Base-by-base conservation (phyloP, 1,140 invertebrate genomes). In the Mamestra configurata region DNA sequence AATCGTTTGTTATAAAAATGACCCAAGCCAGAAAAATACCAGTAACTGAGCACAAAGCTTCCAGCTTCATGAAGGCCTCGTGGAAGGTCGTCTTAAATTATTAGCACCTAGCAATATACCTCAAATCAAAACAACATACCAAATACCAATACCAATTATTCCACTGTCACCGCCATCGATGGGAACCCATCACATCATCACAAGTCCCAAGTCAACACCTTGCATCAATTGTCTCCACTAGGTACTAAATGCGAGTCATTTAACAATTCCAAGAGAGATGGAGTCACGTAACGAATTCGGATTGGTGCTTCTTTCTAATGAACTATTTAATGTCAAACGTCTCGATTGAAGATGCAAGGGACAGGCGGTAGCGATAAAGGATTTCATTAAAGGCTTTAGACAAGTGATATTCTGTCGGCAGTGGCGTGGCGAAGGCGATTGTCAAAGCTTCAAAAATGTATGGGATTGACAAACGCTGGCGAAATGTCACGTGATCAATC, bases 281-380 rank as follows among this genome's bases (percentile, higher is more conserved):
- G 88, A 93, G 88, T 93, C 93, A 93, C 92, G 93, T 92, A 90
- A 88, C 85, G 82, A 86, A 89, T 86, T 86, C 86, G 86, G 81
- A 90, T 89, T 89, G 88, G 82, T 83, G 83, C 89, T 86, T 93
- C 91, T 92, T 93, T 93, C 86, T 94, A 93, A 94, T 94, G 90
- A 92, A 90, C 81, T 86, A 85, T 85, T 89, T 92, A 91, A 92
- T 94, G 93, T 94, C 93, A 94, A 93, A 91, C 77, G 84, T 70
- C 71, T 80, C 22, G 40, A 35, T 35, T 37, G 8, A 76, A 40
- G 20, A 18, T 40, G 15, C 55, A 88, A 88, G 59, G 53, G 20
- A 89, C 35, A 79, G 76, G 86, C 66, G 79, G 68, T 51, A 83
- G 87, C 88, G 51, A 53, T 53, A 22, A 20, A 20, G 0, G 22